Evolutionary conservation across 2,797 vertebrate species (phyloP).

Genomic region (Channallabes apus): DNA sequence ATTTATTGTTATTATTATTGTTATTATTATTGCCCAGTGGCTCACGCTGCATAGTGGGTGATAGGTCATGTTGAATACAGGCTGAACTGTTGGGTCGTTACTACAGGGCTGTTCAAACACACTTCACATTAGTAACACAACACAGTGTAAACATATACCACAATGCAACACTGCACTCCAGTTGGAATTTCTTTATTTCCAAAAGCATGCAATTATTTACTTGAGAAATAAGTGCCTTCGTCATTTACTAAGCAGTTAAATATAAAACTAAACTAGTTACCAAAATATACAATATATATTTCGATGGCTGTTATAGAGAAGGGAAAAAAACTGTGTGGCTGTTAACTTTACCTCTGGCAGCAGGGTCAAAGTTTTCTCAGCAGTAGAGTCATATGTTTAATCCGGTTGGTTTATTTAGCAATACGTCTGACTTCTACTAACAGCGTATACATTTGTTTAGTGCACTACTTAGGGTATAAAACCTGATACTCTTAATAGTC

Average conservation of each 20-base stretch:
- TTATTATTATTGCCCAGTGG: background rate
- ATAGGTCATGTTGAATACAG: constrained; percentile 11
- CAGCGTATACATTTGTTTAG: background rate
- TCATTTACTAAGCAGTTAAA: background rate
- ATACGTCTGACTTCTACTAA: background rate
- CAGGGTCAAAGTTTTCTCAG: constrained; percentile 11
- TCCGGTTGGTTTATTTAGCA: background rate
- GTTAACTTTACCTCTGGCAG: constrained; percentile 7
- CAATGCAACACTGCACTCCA: background rate
- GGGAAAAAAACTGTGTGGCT: background rate
- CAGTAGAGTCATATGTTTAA: background rate
- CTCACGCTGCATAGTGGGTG: background rate
- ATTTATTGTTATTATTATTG: background rate
- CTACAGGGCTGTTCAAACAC: background rate
- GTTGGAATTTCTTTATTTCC: background rate
- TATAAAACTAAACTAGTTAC: background rate
- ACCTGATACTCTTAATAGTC: background rate
- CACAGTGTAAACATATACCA: background rate
- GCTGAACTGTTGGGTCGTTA: background rate
- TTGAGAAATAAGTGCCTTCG: background rate
- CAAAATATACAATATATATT: background rate
- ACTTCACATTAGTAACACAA: background rate
- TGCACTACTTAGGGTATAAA: background rate
- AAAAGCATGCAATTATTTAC: background rate
- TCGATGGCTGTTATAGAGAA: background rate